Base-by-base conservation (phyloP, 1,140 invertebrate species). In the Pogonus chalceus region DNA sequence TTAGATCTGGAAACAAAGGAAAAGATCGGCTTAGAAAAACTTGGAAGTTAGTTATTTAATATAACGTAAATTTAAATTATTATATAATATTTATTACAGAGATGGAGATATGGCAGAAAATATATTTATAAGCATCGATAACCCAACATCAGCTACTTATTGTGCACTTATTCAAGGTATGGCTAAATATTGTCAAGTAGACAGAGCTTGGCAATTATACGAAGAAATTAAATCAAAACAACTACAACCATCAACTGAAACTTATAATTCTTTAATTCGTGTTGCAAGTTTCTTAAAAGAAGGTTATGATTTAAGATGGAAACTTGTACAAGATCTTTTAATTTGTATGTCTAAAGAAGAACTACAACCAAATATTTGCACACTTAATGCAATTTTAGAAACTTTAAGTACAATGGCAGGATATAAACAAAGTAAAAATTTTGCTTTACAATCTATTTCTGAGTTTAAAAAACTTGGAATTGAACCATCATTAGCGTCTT, bases 401-500 rank as follows among this genome's bases (percentile, higher is more conserved):
- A 60, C 74, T 58, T 47, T 81, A 39, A 74, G 71, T 49, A 72
- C 66, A 10, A 76, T 79, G 61, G 71, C 69, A 12, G 70, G 62
- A 35, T 72, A 69, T 20, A 67, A 69, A 39, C 61, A 73, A 49
- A 65, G 71, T 1, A 74, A 72, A 56, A 59, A 59, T 9, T 62
- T 64, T 21, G 69, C 76, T 10, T 63, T 83, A 1, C 71, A 74
- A 62, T 66, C 80, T 7, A 62, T 90, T 1, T 63, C 76, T 0
- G 89, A 93, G 67, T 91, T 93, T 61, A 80, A 76, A 56, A 61
- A 71, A 23, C 60, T 89, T 0, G 80, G 81, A 7, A 79, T 95
- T 46, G 72, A 83, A 59, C 88, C 89, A 0, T 80, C 78, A 43
- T 69, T 93, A 2, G 79, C 80, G 0, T 78, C 83, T 2, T 94